Evolutionary conservation across 1,140 invertebrate species (phyloP), one percentile per base, ranked within the genome.

Genomic region (Bombus turneri): DNA sequence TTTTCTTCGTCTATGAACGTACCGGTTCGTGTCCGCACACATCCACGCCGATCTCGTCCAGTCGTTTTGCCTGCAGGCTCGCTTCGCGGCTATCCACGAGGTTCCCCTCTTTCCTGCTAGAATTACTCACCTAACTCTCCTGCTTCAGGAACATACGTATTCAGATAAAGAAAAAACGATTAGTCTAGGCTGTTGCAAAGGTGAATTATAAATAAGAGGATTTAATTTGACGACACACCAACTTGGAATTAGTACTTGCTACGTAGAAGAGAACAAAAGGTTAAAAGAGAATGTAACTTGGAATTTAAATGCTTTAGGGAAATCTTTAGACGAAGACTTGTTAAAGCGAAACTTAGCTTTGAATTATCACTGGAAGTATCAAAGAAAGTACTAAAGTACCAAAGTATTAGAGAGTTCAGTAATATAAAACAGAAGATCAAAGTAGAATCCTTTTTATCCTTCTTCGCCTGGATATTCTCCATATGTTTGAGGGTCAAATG

Each of bases 1-100:
- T 93, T 92, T 88, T 92, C 90, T 91, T 89, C 88, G 69, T 87
- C 76, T 89, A 73, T 68, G 80, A 77, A 73, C 78, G 64, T 62
- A 74, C 80, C 41, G 57, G 78, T 83, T 82, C 88, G 59, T 75
- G 47, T 41, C 62, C 37, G 25, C 59, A 68, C 41, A 86, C 83
- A 59, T 53, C 22, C 41, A 25, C 41, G 28, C 28, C 41, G 18
- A n/a, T 41, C 57, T 75, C 53, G 62, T 74, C 64, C 72, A 87
- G 39, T 71, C 79, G 75, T 80, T 71, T 79, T 76, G 31, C 68
- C 72, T 78, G 57, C 79, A 72, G 87, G 53, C 78, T 88, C 73
- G 73, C 77, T 85, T n/a, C 72, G 66, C 22, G 28, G 79, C n/a
- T 74, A 78, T 64, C 87, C 77, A n/a, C 69, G 28, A 62, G 12